Evolutionary conservation across 2,797 vertebrate genomes (phyloP).

Genomic region (Scarus forsteni): DNA sequence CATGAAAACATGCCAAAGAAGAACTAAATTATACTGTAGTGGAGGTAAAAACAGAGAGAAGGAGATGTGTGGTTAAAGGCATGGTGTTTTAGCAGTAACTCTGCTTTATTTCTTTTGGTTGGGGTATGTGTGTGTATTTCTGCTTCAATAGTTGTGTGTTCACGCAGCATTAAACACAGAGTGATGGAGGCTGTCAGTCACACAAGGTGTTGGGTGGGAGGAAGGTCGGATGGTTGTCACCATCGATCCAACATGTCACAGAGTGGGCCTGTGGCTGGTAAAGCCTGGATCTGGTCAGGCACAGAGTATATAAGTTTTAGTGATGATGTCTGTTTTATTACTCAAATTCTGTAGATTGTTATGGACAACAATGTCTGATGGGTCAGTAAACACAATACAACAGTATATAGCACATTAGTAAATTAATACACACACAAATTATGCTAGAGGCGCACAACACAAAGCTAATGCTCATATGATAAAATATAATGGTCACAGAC

Average conservation of each 20-base stretch:
- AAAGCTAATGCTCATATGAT: too few relatives aligned
- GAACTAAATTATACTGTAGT: not conserved
- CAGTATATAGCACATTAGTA: too few relatives aligned
- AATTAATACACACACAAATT: too few relatives aligned
- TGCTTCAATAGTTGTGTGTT: not conserved
- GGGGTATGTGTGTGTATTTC: not conserved
- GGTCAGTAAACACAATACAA: not conserved
- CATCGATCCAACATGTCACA: constrained; percentile 53
- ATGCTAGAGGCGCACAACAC: too few relatives aligned
- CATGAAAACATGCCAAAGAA: constrained; percentile 11
- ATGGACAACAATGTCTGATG: constrained; percentile 13
- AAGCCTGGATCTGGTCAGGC: constrained; percentile 21
- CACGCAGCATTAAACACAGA: constrained; percentile 35
- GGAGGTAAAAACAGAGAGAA: not conserved
- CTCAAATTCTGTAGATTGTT: constrained; percentile 9
- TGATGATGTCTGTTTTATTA: constrained; percentile 14
- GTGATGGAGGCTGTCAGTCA: constrained; percentile 66
- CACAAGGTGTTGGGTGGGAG: constrained; percentile 38
- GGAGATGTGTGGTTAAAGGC: not conserved
- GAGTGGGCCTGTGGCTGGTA: constrained; percentile 20
- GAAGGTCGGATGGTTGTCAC: constrained; percentile 39
- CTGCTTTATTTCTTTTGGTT: not conserved
- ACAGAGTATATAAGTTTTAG: not conserved
- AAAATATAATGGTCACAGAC: too few relatives aligned
- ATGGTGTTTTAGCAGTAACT: not conserved